These are phyloP conservation scores for Microplitis mediator DNA, from an alignment of 1,140 invertebrate genomes.

Conservation along the genomic window DNA sequence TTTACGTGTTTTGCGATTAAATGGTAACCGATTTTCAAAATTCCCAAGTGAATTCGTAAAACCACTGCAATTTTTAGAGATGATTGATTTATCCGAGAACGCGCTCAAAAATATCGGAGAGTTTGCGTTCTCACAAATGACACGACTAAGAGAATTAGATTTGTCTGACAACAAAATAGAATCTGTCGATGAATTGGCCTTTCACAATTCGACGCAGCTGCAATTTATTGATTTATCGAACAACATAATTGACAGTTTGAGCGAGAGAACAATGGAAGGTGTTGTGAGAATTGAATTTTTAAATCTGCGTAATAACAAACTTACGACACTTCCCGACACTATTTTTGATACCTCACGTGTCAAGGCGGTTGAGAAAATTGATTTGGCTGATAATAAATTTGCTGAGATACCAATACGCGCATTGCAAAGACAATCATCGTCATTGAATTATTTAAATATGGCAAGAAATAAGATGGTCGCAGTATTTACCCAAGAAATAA, in stretches of 20 bases:
- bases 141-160: constrained; percentile 71
- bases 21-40: constrained; percentile 78
- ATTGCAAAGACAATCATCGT: constrained; percentile 82
- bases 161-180: constrained; percentile 79
- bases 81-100: constrained; percentile 78
- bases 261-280: constrained; percentile 82
- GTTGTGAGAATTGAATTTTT: constrained; percentile 76
- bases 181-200: constrained; percentile 82
- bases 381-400: constrained; percentile 79
- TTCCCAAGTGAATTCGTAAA: constrained; percentile 82
- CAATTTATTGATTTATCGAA: constrained; percentile 77
- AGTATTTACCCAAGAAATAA: constrained; percentile 81
- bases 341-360: constrained; percentile 82
- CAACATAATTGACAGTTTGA: constrained; percentile 78
- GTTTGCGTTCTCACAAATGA: constrained; percentile 81
- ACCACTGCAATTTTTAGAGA: constrained; percentile 74
- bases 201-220: constrained; percentile 88
- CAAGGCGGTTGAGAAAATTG: constrained; percentile 81
- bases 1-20: constrained; percentile 70
- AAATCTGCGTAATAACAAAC: constrained; percentile 75
- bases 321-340: constrained; percentile 78
- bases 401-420: constrained; percentile 77
- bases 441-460: constrained; percentile 78
- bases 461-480: constrained; percentile 78
- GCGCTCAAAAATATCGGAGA: constrained; percentile 78